Conservation (phyloP, 2,113 vertebrate genomes). For the Theristicus caerulescens region DNA sequence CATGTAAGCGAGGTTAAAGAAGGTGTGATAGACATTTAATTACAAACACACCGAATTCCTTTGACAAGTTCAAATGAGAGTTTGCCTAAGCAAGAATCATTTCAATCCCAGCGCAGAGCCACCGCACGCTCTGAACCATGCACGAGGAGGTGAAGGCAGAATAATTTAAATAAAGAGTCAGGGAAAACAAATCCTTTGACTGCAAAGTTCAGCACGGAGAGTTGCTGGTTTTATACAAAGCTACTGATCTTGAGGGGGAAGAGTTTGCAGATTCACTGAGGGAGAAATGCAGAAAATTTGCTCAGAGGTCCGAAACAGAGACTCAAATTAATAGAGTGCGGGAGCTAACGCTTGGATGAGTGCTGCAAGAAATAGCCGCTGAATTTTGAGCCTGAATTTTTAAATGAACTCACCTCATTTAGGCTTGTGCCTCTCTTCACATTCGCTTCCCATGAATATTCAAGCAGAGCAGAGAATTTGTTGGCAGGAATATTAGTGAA, state of each 20-base stretch:
- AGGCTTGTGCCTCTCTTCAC: constrained; percentile 25
- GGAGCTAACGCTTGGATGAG: constrained; percentile 27
- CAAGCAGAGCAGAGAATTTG: constrained; percentile 26
- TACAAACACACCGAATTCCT: constrained; percentile 20
- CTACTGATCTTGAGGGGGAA: not conserved
- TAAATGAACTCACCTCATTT: constrained; percentile 20
- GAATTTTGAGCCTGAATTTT: constrained; percentile 1
- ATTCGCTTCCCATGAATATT: constrained; percentile 25
- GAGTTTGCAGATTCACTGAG: not conserved
- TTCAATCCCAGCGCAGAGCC: not conserved
- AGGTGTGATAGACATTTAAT: constrained; percentile 60
- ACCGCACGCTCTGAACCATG: not conserved
- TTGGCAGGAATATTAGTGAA: constrained; percentile 36
- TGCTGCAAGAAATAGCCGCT: not conserved
- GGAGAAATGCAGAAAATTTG: not conserved
- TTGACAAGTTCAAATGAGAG: constrained; percentile 55
- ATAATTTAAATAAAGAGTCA: not conserved
- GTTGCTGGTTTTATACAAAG: not conserved
- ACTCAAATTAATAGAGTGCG: not conserved
- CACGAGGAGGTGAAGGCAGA: not conserved
- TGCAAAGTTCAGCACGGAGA: constrained; percentile 5
- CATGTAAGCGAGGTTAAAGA: constrained; percentile 23
- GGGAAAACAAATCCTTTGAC: constrained; percentile 13
- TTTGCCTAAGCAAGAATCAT: constrained; percentile 13
- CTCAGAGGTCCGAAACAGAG: not conserved